phyloP scores from a whole-genome alignment of 2,888 invertebrate species.

The Celastrina argiolus region DNA sequence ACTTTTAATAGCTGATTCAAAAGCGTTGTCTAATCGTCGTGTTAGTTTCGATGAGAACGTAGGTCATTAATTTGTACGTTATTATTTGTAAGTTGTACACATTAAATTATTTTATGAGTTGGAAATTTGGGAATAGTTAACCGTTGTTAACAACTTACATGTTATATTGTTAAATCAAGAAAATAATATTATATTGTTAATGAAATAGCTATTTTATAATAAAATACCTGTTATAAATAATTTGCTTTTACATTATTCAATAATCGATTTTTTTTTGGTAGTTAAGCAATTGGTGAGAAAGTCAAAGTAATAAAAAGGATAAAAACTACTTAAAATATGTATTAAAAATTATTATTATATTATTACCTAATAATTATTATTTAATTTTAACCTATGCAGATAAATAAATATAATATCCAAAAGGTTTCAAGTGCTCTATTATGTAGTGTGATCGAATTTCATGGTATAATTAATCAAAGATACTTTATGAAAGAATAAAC shows the following conservation, averaged over 20 bases:
- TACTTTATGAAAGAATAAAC: background rate
- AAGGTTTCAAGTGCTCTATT: background rate
- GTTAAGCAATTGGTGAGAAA: too few species aligned
- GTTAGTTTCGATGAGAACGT: conserved; percentile 56
- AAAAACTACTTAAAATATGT: too few species aligned
- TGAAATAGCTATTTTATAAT: background rate
- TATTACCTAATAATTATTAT: too few species aligned
- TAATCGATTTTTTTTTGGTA: too few species aligned
- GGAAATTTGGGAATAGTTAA: conserved; percentile 9
- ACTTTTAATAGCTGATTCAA: conserved; percentile 69
- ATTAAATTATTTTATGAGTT: conserved; percentile 16
- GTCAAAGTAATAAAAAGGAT: too few species aligned
- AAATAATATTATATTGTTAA: background rate
- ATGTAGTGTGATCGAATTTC: background rate
- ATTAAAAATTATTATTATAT: too few species aligned
- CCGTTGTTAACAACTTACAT: conserved; percentile 31
- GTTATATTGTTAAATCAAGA: conserved; percentile 26
- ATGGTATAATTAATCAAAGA: conserved; percentile 1
- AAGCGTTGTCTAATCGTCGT: conserved; percentile 41
- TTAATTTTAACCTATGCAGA: conserved; percentile 5
- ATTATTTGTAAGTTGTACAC: conserved; percentile 14
- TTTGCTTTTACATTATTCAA: too few species aligned
- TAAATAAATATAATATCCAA: background rate
- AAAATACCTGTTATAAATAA: too few species aligned
- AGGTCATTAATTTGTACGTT: conserved; percentile 56